These are phyloP conservation scores for Takifugu bimaculatus DNA, from an alignment of 2,113 vertebrate genomes.

Conservation along the genomic window DNA sequence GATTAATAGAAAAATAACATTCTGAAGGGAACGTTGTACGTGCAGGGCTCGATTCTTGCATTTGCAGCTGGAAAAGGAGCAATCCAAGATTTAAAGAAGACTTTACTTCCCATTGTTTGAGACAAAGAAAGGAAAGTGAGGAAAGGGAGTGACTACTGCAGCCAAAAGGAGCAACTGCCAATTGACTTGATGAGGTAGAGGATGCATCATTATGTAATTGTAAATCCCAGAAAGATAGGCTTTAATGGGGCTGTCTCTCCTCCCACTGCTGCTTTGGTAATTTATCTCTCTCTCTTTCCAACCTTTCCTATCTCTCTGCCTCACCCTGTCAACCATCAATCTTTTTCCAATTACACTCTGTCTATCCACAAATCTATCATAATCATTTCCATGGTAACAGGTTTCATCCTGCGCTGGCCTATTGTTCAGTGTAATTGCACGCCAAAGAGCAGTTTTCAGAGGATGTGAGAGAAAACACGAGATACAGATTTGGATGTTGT, in stretches of 20 bases:
- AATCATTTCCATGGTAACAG: constrained; percentile 79
- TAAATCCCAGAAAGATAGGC: constrained; percentile 72
- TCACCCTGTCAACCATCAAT: constrained; percentile 75
- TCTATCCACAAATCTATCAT: constrained; percentile 78
- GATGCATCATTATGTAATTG: constrained; percentile 72
- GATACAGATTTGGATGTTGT: constrained; percentile 41
- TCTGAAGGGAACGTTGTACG: no score
- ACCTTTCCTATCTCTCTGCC: constrained; percentile 55
- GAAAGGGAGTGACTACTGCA: constrained; percentile 41
- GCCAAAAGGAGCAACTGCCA: constrained; percentile 58
- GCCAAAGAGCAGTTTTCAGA: constrained; percentile 55
- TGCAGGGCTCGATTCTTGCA: no score
- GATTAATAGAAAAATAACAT: no score
- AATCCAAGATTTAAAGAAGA: background rate
- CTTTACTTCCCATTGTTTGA: constrained; percentile 5
- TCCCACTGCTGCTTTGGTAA: constrained; percentile 61
- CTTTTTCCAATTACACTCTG: constrained; percentile 82
- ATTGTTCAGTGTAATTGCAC: constrained; percentile 72
- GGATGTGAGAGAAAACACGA: constrained; percentile 27
- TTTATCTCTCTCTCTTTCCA: constrained; percentile 59
- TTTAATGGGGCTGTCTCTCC: constrained; percentile 66
- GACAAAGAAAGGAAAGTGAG: constrained; percentile 30
- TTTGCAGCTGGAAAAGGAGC: no score
- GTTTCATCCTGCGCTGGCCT: constrained; percentile 68
- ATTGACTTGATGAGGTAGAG: constrained; percentile 62